A percentile compares a stretch with the other conserved stretches of the same genome.
phyloP scores from a whole-genome alignment of 2,113 vertebrate species.

The Dolichotis patagonum region DNA sequence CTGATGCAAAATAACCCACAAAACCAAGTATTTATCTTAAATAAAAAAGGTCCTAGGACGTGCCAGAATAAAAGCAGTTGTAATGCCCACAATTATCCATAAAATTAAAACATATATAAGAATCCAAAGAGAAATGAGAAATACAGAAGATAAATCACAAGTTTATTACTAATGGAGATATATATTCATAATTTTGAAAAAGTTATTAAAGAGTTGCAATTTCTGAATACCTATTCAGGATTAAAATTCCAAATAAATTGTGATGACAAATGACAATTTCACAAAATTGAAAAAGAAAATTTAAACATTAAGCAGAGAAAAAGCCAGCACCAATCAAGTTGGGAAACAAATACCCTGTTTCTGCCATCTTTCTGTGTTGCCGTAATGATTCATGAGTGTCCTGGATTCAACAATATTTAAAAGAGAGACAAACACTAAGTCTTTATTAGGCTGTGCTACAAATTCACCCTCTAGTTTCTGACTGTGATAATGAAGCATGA shows the following conservation, averaged over 20 bases:
- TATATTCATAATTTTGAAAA: neutral
- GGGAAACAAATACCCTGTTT: neutral
- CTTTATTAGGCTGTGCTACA: neutral
- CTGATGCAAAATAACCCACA: neutral
- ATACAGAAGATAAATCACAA: neutral
- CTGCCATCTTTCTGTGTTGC: neutral
- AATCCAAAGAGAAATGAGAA: neutral
- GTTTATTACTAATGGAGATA: neutral
- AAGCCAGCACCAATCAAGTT: accelerated
- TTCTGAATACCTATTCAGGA: neutral
- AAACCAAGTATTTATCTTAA: neutral
- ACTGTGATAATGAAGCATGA: neutral
- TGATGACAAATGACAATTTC: neutral
- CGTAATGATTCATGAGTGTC: neutral
- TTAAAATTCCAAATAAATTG: neutral
- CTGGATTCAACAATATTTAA: neutral
- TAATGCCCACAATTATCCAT: neutral
- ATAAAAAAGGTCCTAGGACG: neutral
- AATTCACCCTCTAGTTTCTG: neutral
- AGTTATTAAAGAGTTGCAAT: neutral
- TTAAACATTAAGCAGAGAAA: neutral
- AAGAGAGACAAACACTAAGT: neutral
- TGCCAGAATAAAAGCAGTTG: neutral
- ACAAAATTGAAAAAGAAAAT: neutral
- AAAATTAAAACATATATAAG: neutral